Base-by-base conservation (phyloP, 2,888 invertebrate genomes). In the Ecliptopera silaceata region DNA sequence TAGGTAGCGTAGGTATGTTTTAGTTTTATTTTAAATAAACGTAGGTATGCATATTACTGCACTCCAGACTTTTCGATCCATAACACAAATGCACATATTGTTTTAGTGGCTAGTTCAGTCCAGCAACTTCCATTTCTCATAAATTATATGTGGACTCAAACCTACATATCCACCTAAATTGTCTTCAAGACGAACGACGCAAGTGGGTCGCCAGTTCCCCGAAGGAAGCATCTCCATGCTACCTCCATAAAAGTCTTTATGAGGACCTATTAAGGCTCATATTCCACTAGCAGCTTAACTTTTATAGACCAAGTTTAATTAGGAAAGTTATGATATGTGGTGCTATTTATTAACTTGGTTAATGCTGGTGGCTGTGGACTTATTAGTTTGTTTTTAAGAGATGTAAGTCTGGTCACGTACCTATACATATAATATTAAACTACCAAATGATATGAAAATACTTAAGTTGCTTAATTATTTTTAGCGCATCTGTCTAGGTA, bases 301-400 rank as follows among this genome's bases (percentile, higher is more conserved):
- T 66, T 63, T 57, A 49, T 59, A 62, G 61, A 64, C 57, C 59
- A 65, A 64, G 61, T 62, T 68, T 61, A 66, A 73, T 70, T 72
- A 66, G 59, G 51, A 67, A 74, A 75, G 73, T 75, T 76, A 61
- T 63, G 65, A 65, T 64, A 64, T 54, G 64, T 66, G 56, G 64
- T 66, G 56, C 61, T 65, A 49, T 65, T 60, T 66, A 61, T 49
- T 63, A 63, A 59, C 56, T 59, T 52, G 18, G 56, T 53, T 56
- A 49, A 59, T 62, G 60, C 58, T 50, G 18, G 54, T 50, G 50
- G 60, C 51, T 60, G 55, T 61, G 42, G 43, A 51, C 61, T 60
- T 54, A 56, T 59, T 63, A 53, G 59, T 63, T 61, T 57, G 53
- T 59, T 59, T 55, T 55, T 44, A 32, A 47, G 31, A 46, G 41